Conservation (phyloP, 1,140 invertebrate genomes). For the Papilio helenus region DNA sequence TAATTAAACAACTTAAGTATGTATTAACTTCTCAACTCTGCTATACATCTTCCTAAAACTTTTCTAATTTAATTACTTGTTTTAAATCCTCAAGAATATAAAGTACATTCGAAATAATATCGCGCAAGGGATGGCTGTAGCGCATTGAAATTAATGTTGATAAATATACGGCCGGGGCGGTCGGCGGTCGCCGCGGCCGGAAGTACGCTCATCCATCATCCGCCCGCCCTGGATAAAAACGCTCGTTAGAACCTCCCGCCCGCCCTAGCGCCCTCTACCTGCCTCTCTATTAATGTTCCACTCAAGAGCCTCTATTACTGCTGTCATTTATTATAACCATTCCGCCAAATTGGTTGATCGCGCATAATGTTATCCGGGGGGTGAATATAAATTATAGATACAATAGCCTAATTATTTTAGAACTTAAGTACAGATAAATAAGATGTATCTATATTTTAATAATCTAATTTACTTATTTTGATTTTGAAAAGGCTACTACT, state of each 20-base stretch:
- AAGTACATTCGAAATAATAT: constrained; percentile 5
- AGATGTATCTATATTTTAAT: too few relatives aligned
- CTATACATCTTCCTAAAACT: too few relatives aligned
- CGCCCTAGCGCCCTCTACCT: constrained; percentile 62
- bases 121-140: constrained; percentile 45
- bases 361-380: constrained; percentile 50
- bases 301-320: constrained; percentile 79
- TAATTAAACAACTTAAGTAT: background rate
- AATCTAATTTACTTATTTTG: too few relatives aligned
- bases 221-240: constrained; percentile 79
- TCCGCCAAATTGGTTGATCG: constrained; percentile 79
- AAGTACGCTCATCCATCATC: constrained; percentile 78
- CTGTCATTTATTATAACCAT: constrained; percentile 81
- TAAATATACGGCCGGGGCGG: constrained; percentile 70
- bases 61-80: constrained; percentile 3
- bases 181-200: constrained; percentile 69
- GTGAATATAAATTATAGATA: constrained; percentile 27
- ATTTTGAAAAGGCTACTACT: too few relatives aligned
- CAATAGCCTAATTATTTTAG: constrained; percentile 24
- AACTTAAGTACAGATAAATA: background rate
- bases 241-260: constrained; percentile 71
- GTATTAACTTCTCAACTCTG: background rate
- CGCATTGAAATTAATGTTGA: constrained; percentile 79
- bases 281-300: constrained; percentile 80
- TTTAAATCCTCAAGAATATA: background rate